Base-by-base conservation (phyloP, 2,888 invertebrate species). In the Protodeltote pygarga region DNA sequence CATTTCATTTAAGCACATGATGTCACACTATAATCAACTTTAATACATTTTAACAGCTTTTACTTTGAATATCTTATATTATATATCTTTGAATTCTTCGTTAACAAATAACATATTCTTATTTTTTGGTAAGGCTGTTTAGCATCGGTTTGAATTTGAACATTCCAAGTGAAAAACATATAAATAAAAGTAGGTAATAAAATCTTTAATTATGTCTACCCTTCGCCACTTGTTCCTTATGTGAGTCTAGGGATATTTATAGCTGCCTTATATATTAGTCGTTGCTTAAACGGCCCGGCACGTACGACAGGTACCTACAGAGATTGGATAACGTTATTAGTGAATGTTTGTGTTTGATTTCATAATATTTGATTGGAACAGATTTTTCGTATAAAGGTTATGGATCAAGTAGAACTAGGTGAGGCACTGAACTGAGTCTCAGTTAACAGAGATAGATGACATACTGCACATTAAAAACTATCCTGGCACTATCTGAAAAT, bases 211-310 rank as follows among this genome's bases (percentile, higher is more conserved):
- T 49, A 28, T 42, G 24, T 42, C 13, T 17, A 6, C 14, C 33
- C 23, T 27, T 19, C 20, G 28, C 19, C 9, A 25, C 16, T 29
- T 19, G 24, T 20, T 24, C 20, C 24, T 21, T 16, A 27, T 42
- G 19, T 5, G 37, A 25, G 11, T 13, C 14, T 28, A 27, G 23
- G 13, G 14, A 20, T 23, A 16, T 33, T 15, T 16, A 47, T 17
- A 21, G 6, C 40, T 46, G 24, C 51, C 51, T 51, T 60, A 39
- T n/a, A n/a, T 17, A n/a, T 11, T 41, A 46, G 51, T 35, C 40
- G 29, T 25, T 39, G 34, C 29, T 14, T 31, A 44, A 46, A 41
- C 21, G 48, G 33, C n/a, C 21, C 14, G 33, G 25, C 57, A 52
- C 47, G 44, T 47, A 40, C 47, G 28, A 19, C 31, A 49, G 45